Conservation (phyloP, 2,888 invertebrate genomes). For the Pterostichus madidus region DNA sequence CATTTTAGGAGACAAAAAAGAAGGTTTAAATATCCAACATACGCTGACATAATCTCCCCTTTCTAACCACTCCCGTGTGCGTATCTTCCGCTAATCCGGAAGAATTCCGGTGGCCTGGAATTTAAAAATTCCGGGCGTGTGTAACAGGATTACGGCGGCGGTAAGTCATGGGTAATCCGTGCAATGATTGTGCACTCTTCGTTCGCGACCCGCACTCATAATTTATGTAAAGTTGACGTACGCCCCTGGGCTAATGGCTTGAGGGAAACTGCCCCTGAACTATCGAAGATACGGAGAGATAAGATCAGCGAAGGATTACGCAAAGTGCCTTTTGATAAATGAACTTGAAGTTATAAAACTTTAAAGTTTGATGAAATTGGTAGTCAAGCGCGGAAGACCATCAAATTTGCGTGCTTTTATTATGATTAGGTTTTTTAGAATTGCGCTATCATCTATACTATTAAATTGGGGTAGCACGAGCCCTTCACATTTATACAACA, state of each 20-base stretch:
- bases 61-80: background rate
- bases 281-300: background rate
- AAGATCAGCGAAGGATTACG: slow-evolving; percentile 20
- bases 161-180: slow-evolving; percentile 60
- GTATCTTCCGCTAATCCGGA: slow-evolving; percentile 46
- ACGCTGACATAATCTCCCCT: slow-evolving; percentile 26
- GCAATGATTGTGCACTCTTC: slow-evolving; percentile 51
- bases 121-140: slow-evolving; percentile 56
- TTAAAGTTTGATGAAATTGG: background rate
- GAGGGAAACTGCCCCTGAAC: slow-evolving; percentile 3
- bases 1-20: no score
- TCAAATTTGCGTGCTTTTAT: no score
- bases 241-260: slow-evolving; percentile 21
- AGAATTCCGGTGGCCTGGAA: slow-evolving; percentile 47
- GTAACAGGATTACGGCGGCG: slow-evolving; percentile 50
- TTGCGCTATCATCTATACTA: no score
- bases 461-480: no score
- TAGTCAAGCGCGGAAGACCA: no score
- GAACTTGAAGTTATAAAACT: background rate
- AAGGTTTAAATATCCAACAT: background rate
- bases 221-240: slow-evolving; percentile 55
- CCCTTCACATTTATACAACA: no score
- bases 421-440: no score
- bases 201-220: slow-evolving; percentile 8
- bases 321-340: slow-evolving; percentile 29